Base-by-base conservation (phyloP, 2,888 invertebrate species). In the Eristalis pertinax region DNA sequence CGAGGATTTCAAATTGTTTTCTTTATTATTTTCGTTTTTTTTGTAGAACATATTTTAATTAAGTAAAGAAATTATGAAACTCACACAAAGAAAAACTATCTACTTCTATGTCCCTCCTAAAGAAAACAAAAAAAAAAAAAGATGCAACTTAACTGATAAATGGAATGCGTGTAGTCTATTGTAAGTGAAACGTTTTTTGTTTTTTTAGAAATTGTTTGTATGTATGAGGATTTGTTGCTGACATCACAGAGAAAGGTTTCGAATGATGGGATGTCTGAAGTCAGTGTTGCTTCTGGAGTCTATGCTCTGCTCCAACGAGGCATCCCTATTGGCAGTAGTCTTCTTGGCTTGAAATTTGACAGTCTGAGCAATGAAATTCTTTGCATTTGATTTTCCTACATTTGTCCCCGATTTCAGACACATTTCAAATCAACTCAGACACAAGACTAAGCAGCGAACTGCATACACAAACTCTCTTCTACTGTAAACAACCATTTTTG, bases 91-190 rank as follows among this genome's bases (percentile, higher is more conserved):
- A 83, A 29, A 24, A 74, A 62, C 72, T 76, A 80, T 84, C 75
- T 72, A 76, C 58, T 84, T 84, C 75, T 68, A 81, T 76, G 68
- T 76, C 81, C 84, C 81, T 84, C 72, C 76, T 84, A 81, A 81
- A 41, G 0, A 72, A 76, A 81, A 69, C 58, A 77, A 50, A 73
- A 76, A 63, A 70, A 7, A 29, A 50, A 65, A 32, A 7, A 67
- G 67, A 77, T 63, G 32, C 22, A 69, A 50, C n/a, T 35, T 19
- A 19, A 65, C 10, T 65, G 38, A 22, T 15, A 38, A 65, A 38
- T 65, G 26, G n/a, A 24, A 60, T 26, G 24, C 26, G 60, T 60
- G 24, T 60, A 60, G 60, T 26, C 26, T 60, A 26, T 15, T 24
- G 15, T 60, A 60, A 26, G 26, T 15, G 24, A 60, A 60, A 13